Conservation (phyloP, 2,888 invertebrate species). For the Pandemis corylana region DNA sequence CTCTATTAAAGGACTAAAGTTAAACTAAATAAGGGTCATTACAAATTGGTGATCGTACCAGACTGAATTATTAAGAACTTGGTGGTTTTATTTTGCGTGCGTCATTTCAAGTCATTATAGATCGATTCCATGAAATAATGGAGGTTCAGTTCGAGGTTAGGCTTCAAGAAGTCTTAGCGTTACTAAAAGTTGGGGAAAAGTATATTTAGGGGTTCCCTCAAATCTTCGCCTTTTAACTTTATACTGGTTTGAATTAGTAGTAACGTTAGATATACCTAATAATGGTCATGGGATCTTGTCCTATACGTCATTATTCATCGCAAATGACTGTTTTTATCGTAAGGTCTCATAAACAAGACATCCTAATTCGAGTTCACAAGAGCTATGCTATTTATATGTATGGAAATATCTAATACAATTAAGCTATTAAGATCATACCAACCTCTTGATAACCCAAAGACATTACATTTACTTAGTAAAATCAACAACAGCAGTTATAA, state of each 20-base stretch:
- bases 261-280: background rate
- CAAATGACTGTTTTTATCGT: background rate
- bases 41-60: constrained; percentile 44
- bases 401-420: background rate
- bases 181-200: background rate
- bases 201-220: background rate
- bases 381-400: background rate
- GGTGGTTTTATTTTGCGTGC: constrained; percentile 39
- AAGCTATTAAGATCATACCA: background rate
- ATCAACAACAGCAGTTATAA: constrained; percentile 20
- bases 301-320: background rate
- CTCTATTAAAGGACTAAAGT: constrained; percentile 18
- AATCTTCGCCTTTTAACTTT: background rate
- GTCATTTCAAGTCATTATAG: constrained; percentile 28
- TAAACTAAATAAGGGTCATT: constrained; percentile 45
- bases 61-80: constrained; percentile 39
- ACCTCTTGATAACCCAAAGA: constrained; percentile 20
- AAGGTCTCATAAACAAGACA: background rate
- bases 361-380: background rate
- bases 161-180: background rate
- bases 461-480: constrained; percentile 10
- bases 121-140: constrained; percentile 24
- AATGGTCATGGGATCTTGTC: background rate
- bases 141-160: background rate
- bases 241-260: background rate